Conservation (phyloP, 2,797 vertebrate genomes). For the Lutjanus campechanus region DNA sequence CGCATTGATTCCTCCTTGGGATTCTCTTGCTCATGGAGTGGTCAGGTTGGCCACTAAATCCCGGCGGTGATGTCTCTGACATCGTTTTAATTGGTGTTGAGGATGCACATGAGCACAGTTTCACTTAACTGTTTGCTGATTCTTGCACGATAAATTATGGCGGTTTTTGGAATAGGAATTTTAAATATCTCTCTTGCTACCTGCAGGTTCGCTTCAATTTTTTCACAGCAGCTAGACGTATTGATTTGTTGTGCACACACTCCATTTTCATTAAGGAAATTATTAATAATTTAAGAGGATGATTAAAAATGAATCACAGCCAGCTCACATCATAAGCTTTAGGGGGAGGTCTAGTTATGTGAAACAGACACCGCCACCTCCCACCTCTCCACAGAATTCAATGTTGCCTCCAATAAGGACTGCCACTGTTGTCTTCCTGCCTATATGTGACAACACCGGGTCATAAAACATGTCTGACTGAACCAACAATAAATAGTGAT, state of each 20-base stretch:
- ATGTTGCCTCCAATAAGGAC: constrained; percentile 53
- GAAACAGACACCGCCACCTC: constrained; percentile 55
- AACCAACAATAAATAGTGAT: constrained; percentile 84
- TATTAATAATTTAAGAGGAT: constrained; percentile 77
- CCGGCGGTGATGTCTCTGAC: constrained; percentile 41
- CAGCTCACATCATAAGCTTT: constrained; percentile 67
- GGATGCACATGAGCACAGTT: constrained; percentile 34
- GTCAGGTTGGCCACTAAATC: constrained; percentile 56
- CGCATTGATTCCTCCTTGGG: constrained; percentile 80
- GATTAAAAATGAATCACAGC: constrained; percentile 79
- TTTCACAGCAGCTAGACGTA: constrained; percentile 54
- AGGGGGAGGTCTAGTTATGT: constrained; percentile 46
- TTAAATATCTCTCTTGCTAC: not conserved
- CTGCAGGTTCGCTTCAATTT: constrained; percentile 20
- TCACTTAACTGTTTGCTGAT: constrained; percentile 13
- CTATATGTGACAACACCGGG: constrained; percentile 63
- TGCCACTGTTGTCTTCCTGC: constrained; percentile 66
- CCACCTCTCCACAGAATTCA: constrained; percentile 50
- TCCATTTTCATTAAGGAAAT: constrained; percentile 69
- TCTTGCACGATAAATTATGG: not conserved
- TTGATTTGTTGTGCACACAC: constrained; percentile 64
- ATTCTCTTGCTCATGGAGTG: constrained; percentile 55
- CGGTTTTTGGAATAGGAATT: not conserved
- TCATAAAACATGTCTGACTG: constrained; percentile 78
- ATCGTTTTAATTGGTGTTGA: constrained; percentile 44